Conservation (phyloP, 2,113 vertebrate genomes). For the Dasyprocta punctata region DNA sequence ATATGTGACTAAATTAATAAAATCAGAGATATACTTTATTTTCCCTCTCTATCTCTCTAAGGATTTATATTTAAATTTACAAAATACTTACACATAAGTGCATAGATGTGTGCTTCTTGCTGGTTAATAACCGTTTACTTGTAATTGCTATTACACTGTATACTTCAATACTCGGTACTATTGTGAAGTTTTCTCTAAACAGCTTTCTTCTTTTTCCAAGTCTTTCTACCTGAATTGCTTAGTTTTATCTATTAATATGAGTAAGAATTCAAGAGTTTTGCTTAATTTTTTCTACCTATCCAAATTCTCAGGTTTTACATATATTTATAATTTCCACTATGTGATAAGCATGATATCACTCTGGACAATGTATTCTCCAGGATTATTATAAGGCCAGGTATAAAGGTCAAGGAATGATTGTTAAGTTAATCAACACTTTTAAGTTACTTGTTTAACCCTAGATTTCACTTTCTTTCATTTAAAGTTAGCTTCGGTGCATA, state of each 20-base stretch:
- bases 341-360: neutral
- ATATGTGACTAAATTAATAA: neutral
- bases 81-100: neutral
- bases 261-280: neutral
- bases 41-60: neutral
- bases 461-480: slow-evolving; percentile 43
- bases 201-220: neutral
- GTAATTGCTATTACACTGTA: neutral
- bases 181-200: neutral
- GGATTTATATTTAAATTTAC: slow-evolving; percentile 47
- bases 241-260: neutral
- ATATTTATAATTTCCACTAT: neutral
- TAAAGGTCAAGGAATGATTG: neutral
- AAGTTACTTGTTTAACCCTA: neutral
- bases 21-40: slow-evolving; percentile 26
- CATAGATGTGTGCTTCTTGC: neutral
- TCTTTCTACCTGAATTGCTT: neutral
- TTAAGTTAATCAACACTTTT: slow-evolving; percentile 18
- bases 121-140: neutral
- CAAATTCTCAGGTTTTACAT: slow-evolving; percentile 6
- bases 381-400: neutral
- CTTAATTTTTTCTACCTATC: neutral
- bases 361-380: neutral
- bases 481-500: neutral
- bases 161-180: neutral